These are phyloP conservation scores for Ochropleura plecta DNA, from an alignment of 2,888 invertebrate genomes.

Conservation along the genomic window DNA sequence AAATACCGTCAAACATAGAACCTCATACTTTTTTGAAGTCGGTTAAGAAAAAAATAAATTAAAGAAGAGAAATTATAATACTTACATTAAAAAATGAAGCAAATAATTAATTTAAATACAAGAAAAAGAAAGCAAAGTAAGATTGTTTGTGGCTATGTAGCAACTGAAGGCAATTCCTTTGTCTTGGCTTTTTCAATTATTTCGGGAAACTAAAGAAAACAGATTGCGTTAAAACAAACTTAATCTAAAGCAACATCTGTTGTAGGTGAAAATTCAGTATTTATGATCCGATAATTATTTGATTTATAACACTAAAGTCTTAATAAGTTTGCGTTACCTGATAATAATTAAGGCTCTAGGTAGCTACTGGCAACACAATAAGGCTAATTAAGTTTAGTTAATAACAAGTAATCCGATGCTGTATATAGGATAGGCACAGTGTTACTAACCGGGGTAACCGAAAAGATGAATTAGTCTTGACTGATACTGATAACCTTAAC, in stretches of 20 bases:
- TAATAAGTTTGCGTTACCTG: slow-evolving; percentile 12
- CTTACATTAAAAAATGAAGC: too few relatives aligned
- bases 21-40: too few relatives aligned
- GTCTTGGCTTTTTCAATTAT: background rate
- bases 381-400: slow-evolving; percentile 22
- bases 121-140: too few relatives aligned
- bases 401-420: slow-evolving; percentile 29
- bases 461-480: too few relatives aligned
- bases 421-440: too few relatives aligned
- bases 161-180: background rate
- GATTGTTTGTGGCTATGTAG: background rate
- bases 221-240: background rate
- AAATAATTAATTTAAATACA: too few relatives aligned
- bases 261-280: slow-evolving; percentile 10
- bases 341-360: slow-evolving; percentile 9
- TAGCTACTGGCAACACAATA: slow-evolving; percentile 12
- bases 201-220: background rate
- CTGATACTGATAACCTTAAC: too few relatives aligned
- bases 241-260: background rate
- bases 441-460: too few relatives aligned
- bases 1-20: too few relatives aligned
- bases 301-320: slow-evolving; percentile 23
- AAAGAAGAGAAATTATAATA: too few relatives aligned
- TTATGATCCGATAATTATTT: slow-evolving; percentile 22
- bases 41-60: too few relatives aligned